Percentiles rank a stretch among this genome's conserved stretches.
Evolutionary conservation across 2,113 vertebrate species (phyloP).

Genomic region (Triplophysa dalaica): DNA sequence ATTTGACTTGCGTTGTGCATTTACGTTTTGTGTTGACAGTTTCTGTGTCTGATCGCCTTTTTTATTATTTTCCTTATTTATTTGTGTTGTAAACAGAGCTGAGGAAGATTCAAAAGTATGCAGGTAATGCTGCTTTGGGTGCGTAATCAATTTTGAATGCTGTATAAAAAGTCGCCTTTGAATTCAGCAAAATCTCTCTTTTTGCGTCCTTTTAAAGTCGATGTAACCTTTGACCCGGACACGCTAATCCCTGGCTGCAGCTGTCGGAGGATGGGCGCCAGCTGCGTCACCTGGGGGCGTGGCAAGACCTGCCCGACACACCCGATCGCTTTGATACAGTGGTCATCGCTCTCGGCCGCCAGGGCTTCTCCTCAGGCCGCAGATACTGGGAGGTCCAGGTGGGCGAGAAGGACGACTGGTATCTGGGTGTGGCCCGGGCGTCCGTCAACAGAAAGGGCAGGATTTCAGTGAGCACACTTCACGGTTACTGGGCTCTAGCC

Average conservation of each 20-base stretch:
- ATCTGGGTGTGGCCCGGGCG: slow-evolving; percentile 70
- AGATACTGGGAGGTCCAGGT: slow-evolving; percentile 80
- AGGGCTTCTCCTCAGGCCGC: slow-evolving; percentile 69
- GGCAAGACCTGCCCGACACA: slow-evolving; percentile 74
- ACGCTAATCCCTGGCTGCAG: slow-evolving; percentile 76
- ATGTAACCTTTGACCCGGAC: slow-evolving; percentile 72
- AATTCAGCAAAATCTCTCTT: not conserved
- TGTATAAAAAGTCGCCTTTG: not conserved
- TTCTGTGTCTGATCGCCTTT: not conserved
- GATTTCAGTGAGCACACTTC: slow-evolving; percentile 70
- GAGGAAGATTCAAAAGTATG: slow-evolving; percentile 69
- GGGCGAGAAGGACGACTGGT: slow-evolving; percentile 80
- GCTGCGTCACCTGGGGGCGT: slow-evolving; percentile 72
- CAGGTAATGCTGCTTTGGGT: slow-evolving; percentile 61
- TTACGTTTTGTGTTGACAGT: not conserved
- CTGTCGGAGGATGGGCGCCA: slow-evolving; percentile 75
- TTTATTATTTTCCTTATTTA: not conserved
- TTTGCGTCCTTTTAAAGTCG: slow-evolving; percentile 55
- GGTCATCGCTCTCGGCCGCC: slow-evolving; percentile 70
- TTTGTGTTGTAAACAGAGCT: slow-evolving; percentile 66
- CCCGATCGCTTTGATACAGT: slow-evolving; percentile 74
- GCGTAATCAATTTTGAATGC: not conserved
- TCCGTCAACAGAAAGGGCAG: slow-evolving; percentile 76
- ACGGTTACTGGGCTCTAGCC: slow-evolving; percentile 79
- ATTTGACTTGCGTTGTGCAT: too few relatives aligned